Conservation (phyloP, 35 echinoderm and acorn worm genomes). For the Apostichopus parvimensis region DNA sequence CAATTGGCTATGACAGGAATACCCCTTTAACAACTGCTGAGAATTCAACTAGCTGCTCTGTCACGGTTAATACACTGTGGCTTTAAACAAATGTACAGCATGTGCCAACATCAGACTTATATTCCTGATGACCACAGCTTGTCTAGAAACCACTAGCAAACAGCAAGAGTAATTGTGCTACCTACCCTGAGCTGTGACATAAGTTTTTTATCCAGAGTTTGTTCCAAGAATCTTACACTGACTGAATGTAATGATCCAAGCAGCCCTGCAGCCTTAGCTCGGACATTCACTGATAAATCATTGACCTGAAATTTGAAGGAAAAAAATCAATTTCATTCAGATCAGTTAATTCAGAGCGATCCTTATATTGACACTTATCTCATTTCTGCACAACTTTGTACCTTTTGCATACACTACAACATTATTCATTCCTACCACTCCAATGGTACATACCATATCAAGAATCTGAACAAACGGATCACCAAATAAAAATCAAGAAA, state of each 20-base stretch:
- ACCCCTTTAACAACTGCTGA: too few species aligned
- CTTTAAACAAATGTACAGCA: too few species aligned
- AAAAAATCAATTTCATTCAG: background rate
- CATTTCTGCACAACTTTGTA: too few species aligned
- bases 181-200: conserved; percentile 94
- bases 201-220: conserved; percentile 96
- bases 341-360: too few species aligned
- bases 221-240: conserved; percentile 83
- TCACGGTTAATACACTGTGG: too few species aligned
- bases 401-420: too few species aligned
- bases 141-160: too few species aligned
- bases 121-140: too few species aligned
- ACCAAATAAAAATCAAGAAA: too few species aligned
- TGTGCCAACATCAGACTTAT: too few species aligned
- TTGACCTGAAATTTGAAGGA: conserved; percentile 42
- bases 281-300: conserved; percentile 70
- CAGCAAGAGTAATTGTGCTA: background rate
- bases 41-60: background rate
- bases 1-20: too few species aligned
- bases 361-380: too few species aligned
- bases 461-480: conserved; percentile 71
- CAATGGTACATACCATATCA: conserved; percentile 67
- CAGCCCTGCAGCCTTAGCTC: conserved; percentile 81
- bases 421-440: conserved; percentile 32
- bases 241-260: conserved; percentile 87